A percentile compares a stretch with the other conserved stretches of the same genome.
phyloP scores from a whole-genome alignment of 1,140 invertebrate species.

The Muscidifurax raptorellus region DNA sequence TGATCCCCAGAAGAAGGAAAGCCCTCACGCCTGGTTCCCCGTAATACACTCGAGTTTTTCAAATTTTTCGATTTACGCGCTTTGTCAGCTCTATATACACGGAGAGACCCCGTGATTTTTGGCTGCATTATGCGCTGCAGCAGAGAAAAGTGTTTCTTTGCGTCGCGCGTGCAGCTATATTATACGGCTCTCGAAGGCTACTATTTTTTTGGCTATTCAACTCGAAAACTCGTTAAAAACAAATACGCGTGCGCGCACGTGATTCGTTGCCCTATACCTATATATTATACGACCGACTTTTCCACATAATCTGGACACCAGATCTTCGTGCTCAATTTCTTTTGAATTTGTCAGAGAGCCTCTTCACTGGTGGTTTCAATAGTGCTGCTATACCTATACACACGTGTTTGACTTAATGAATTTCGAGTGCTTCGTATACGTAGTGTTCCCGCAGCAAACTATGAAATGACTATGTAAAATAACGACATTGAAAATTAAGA shows the following conservation, averaged over 20 bases:
- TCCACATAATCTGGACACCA: not conserved
- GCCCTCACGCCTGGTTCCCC: slow-evolving; percentile 65
- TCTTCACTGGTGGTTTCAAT: not conserved
- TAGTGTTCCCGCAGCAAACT: no score
- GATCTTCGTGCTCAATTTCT: not conserved
- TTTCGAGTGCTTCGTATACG: no score
- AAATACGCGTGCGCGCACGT: not conserved
- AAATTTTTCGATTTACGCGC: slow-evolving; percentile 54
- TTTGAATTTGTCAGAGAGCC: not conserved
- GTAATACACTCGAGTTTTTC: slow-evolving; percentile 47
- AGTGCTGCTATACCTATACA: no score
- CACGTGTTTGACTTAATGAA: no score
- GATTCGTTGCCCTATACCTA: not conserved
- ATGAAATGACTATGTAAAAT: no score
- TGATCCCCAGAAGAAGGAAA: slow-evolving; percentile 52
- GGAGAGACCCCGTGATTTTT: not conserved
- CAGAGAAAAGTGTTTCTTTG: not conserved
- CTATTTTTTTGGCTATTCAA: not conserved
- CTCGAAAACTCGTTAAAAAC: slow-evolving; percentile 28
- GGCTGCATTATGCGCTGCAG: not conserved
- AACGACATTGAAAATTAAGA: no score
- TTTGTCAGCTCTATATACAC: slow-evolving; percentile 13
- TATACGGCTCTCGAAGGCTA: no score
- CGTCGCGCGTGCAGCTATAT: not conserved
- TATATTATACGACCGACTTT: no score